Percentiles rank a stretch among this genome's conserved stretches.
These are phyloP conservation scores for Galagoides demidoff DNA, from an alignment of 2,797 vertebrate species.

Conservation along the genomic window DNA sequence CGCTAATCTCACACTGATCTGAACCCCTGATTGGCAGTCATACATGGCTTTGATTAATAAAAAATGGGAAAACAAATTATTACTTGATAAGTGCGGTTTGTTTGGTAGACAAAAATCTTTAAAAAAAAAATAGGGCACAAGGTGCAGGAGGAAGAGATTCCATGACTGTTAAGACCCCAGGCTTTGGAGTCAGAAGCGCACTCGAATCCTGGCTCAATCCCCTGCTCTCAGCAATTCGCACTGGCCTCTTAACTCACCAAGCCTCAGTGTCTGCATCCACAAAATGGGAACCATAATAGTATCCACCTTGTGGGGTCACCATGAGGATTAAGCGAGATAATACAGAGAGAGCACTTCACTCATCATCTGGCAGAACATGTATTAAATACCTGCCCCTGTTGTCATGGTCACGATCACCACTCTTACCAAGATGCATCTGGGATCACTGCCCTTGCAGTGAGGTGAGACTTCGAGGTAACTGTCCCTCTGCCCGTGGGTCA, in stretches of 20 bases:
- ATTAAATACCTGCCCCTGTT: neutral
- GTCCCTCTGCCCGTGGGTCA: neutral
- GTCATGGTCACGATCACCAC: neutral
- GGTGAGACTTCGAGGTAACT: neutral
- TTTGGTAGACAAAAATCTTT: conserved; percentile 74
- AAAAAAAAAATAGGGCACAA: neutral
- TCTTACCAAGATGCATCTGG: neutral
- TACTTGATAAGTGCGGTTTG: conserved; percentile 76
- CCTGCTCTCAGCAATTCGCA: neutral
- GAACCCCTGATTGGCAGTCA: conserved; percentile 78
- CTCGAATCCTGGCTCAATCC: neutral
- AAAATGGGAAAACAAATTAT: conserved; percentile 79
- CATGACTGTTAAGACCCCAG: neutral
- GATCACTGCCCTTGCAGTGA: neutral
- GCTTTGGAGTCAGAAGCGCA: neutral
- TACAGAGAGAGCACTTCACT: neutral
- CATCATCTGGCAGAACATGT: neutral
- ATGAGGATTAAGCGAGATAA: neutral
- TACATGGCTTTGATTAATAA: conserved; percentile 80
- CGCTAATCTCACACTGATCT: conserved; percentile 74
- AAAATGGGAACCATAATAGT: neutral
- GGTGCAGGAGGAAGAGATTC: neutral
- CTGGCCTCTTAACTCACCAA: neutral
- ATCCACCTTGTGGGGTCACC: neutral
- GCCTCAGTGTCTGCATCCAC: conserved; percentile 42